Evolutionary conservation across 2,113 vertebrate genomes (phyloP), one percentile per base, ranked within the genome.

Genomic region (Laterallus jamaicensis): DNA sequence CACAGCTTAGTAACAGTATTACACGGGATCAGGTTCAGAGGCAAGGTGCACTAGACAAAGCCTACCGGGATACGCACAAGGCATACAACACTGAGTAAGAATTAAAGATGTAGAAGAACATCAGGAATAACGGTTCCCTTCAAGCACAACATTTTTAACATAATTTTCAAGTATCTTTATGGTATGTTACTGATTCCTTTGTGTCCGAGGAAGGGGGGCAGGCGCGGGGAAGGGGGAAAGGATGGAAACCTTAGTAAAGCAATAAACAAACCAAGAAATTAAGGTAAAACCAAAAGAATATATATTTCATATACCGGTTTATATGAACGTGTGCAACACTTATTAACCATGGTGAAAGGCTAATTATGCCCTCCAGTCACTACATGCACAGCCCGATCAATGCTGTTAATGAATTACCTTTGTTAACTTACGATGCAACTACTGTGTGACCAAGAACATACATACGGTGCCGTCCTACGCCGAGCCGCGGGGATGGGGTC

Each of bases 311-410:
- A 96, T 96, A 97, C 91, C 74, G 69, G 96, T 97, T 98, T 98
- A 97, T 64, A 96, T 97, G 97, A 97, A 97, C 14, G 94, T 97
- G 94, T 95, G 96, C 93, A 95, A 98, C 96, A 97, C 96, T 98
- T 97, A 97, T 96, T 95, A 97, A 97, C 96, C 97, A 96, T 94
- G 92, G 97, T 82, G 96, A 98, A 97, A 98, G 97, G 97, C 96
- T 97, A 93, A 96, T 94, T 86, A 82, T 10, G 96, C 97, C 97
- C 97, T 97, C 97, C 97, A 95, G 95, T 96, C 94, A 98, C 97
- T 98, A 98, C 98, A 98, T 98, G 98, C 98, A 98, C 96, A 98
- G 97, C 97, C 98, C 94, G 66, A 96, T 93, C 83, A 63, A 95
- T 82, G 97, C 97, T 97, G 96, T 97, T 97, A 98, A 98, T 96